phyloP scores from a whole-genome alignment of 1,140 invertebrate species.

The Zaprionus ghesquierei region DNA sequence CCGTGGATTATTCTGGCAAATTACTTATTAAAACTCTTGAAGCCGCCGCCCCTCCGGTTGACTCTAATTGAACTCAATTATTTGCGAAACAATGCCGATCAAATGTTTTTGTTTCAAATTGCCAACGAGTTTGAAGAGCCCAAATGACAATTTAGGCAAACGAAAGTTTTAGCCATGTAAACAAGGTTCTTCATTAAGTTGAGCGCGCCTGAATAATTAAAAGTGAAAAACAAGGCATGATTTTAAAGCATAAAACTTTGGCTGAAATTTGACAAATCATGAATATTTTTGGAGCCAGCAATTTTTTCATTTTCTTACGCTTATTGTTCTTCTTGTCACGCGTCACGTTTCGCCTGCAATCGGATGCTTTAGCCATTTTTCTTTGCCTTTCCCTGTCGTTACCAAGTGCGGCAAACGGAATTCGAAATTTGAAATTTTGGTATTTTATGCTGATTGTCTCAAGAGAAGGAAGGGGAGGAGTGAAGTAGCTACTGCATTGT shows the following conservation, averaged over 20 bases:
- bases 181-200: neutral
- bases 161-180: neutral
- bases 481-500: neutral
- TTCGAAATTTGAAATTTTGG: constrained; percentile 30
- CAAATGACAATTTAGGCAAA: neutral
- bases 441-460: neutral
- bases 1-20: neutral
- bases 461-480: neutral
- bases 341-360: constrained; percentile 33
- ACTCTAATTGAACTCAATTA: constrained; percentile 17
- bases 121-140: constrained; percentile 1
- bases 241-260: constrained; percentile 8
- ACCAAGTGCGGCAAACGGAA: constrained; percentile 25
- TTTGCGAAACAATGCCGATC: neutral
- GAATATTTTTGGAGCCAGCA: constrained; percentile 12
- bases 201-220: neutral
- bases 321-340: constrained; percentile 10
- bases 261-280: constrained; percentile 14
- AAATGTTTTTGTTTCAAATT: constrained; percentile 2
- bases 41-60: neutral
- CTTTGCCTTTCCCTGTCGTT: constrained; percentile 21
- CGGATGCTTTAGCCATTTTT: neutral
- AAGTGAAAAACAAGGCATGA: neutral
- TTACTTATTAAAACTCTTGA: constrained; percentile 8
- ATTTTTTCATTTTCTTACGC: neutral